phyloP scores from a whole-genome alignment of 2,113 vertebrate species.

The Bufo bufo region DNA sequence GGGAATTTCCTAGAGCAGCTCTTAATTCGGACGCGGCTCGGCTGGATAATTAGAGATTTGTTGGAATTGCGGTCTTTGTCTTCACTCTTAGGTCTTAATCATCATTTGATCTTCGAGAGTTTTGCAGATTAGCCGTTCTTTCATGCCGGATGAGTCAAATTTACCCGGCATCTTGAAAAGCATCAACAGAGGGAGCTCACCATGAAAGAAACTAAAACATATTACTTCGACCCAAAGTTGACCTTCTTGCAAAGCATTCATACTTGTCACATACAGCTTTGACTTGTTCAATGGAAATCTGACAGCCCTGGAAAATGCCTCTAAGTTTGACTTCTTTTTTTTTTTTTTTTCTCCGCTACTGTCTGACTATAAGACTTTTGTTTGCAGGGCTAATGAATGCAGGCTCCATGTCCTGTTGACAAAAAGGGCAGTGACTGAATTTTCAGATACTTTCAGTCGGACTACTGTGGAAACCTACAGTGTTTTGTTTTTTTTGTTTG shows the following conservation, averaged over 20 bases:
- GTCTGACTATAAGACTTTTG: slow-evolving; percentile 57
- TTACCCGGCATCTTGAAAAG: slow-evolving; percentile 61
- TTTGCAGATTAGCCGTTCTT: slow-evolving; percentile 64
- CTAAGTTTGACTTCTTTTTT: slow-evolving; percentile 46
- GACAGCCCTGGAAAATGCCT: slow-evolving; percentile 59
- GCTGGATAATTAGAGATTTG: slow-evolving; percentile 44
- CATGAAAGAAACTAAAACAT: slow-evolving; percentile 58
- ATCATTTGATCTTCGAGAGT: slow-evolving; percentile 50
- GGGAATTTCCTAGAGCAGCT: slow-evolving; percentile 40
- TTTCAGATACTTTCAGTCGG: slow-evolving; percentile 54
- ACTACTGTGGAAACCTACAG: not conserved
- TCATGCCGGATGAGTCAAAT: slow-evolving; percentile 65
- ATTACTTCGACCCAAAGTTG: slow-evolving; percentile 48
- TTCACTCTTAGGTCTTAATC: slow-evolving; percentile 47
- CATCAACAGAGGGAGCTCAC: slow-evolving; percentile 56
- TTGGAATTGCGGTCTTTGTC: slow-evolving; percentile 31
- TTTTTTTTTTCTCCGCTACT: slow-evolving; percentile 26
- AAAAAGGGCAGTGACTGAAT: slow-evolving; percentile 60
- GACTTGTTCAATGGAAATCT: slow-evolving; percentile 60
- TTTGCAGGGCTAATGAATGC: slow-evolving; percentile 63
- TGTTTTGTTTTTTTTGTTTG: not conserved
- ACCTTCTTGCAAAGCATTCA: slow-evolving; percentile 59
- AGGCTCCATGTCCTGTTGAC: slow-evolving; percentile 63
- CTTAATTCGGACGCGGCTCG: slow-evolving; percentile 16
- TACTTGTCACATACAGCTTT: slow-evolving; percentile 43